Evolutionary conservation across 1,140 invertebrate species (phyloP).

Genomic region (Muscidifurax raptorellus): DNA sequence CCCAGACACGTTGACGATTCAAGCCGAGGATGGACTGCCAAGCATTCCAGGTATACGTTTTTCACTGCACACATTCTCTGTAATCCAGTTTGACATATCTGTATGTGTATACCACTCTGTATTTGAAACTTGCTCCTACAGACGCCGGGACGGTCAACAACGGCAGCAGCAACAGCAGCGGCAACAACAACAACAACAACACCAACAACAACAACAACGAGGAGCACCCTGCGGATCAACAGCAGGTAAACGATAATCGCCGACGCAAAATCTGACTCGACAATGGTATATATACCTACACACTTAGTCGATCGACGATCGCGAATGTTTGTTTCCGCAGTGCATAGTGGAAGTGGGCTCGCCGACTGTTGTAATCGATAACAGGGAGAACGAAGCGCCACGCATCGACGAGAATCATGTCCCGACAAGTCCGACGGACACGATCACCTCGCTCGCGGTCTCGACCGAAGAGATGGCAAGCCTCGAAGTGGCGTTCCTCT

Average conservation of each 20-base stretch:
- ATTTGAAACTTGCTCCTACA: not conserved
- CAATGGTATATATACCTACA: too few relatives aligned
- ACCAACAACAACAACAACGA: constrained; percentile 61
- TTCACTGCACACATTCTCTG: too few relatives aligned
- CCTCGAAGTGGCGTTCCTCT: constrained; percentile 90
- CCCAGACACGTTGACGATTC: constrained; percentile 70
- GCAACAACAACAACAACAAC: constrained; percentile 57
- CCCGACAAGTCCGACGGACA: constrained; percentile 62
- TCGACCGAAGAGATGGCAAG: constrained; percentile 80
- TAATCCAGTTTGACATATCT: not conserved
- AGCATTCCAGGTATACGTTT: constrained; percentile 55
- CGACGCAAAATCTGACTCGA: too few relatives aligned
- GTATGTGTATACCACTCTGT: not conserved
- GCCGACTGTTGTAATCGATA: constrained; percentile 67
- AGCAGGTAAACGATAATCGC: constrained; percentile 65
- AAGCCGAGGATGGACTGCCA: constrained; percentile 69
- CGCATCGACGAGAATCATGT: constrained; percentile 65
- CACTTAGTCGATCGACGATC: too few relatives aligned
- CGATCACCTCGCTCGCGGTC: constrained; percentile 65
- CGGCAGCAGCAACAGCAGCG: constrained; percentile 44
- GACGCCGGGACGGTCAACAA: constrained; percentile 7
- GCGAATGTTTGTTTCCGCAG: too few relatives aligned
- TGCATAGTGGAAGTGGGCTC: constrained; percentile 73
- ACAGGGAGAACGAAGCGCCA: constrained; percentile 67
- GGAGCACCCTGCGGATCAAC: constrained; percentile 66